These are phyloP conservation scores for Dipodomys spectabilis DNA, from an alignment of 2,113 vertebrate genomes.

Conservation along the genomic window DNA sequence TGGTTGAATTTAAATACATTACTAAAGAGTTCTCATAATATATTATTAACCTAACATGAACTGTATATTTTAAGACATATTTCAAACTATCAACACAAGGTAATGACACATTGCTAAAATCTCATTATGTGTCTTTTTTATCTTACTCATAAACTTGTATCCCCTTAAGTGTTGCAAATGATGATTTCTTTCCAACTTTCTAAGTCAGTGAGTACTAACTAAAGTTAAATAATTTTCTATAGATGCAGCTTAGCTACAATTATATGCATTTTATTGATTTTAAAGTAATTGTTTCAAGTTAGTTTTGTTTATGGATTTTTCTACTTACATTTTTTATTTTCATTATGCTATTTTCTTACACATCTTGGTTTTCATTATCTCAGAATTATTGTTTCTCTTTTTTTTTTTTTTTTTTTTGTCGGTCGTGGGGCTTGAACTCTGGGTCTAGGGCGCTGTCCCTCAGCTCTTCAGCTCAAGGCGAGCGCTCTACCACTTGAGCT, in stretches of 20 bases:
- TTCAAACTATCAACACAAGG: background rate
- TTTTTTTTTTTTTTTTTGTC: no score
- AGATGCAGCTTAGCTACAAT: background rate
- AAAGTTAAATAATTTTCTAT: background rate
- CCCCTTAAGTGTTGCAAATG: background rate
- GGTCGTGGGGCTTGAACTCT: no score
- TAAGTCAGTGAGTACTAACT: background rate
- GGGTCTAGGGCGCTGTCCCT: no score
- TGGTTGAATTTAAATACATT: background rate
- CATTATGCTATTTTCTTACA: background rate
- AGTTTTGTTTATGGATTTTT: background rate
- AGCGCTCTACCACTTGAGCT: no score
- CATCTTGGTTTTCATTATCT: background rate
- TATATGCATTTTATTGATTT: background rate
- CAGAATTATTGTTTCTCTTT: background rate
- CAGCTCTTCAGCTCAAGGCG: no score
- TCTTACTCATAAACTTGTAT: background rate
- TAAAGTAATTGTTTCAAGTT: background rate
- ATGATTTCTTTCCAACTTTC: background rate
- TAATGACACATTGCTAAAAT: background rate
- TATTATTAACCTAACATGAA: background rate
- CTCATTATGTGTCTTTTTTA: background rate
- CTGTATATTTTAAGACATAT: background rate
- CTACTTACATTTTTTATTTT: background rate
- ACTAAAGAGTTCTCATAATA: background rate